Evolutionary conservation across 30 jellyfish, hydroid and myxozoan species (phyloP).

Genomic region (Aurelia aurita complex sp. Pacific): DNA sequence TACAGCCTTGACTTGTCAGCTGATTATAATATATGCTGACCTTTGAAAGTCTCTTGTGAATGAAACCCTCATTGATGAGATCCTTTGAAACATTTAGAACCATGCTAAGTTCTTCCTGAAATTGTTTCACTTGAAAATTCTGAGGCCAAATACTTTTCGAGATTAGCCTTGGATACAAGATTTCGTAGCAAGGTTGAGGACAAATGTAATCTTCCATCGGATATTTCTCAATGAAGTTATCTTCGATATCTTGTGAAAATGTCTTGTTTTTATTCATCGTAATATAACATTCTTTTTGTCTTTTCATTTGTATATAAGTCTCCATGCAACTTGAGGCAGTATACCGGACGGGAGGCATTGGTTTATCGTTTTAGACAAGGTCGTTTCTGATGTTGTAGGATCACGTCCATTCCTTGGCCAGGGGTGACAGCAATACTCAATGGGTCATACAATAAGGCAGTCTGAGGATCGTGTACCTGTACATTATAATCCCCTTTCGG

Average conservation of each 20-base stretch:
- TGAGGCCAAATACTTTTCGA: slow-evolving; percentile 39
- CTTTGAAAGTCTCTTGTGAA: slow-evolving; percentile 20
- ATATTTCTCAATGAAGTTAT: not conserved
- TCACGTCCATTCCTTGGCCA: slow-evolving; percentile 27
- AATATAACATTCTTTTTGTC: slow-evolving; percentile 11
- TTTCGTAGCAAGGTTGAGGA: slow-evolving; percentile 49
- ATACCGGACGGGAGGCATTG: slow-evolving; percentile 10
- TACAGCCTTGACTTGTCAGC: not conserved
- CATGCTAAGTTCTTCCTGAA: slow-evolving; percentile 19
- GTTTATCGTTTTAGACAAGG: slow-evolving; percentile 10
- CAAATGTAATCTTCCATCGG: slow-evolving; percentile 40
- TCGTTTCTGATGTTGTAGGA: slow-evolving; percentile 11
- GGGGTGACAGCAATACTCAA: slow-evolving; percentile 20
- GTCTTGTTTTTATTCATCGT: not conserved
- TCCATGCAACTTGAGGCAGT: slow-evolving; percentile 21
- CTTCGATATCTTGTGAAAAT: not conserved
- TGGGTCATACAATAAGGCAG: slow-evolving; percentile 4
- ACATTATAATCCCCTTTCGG: slow-evolving; percentile 16
- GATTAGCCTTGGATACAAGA: not conserved
- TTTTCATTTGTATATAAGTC: slow-evolving; percentile 25
- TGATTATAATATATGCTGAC: slow-evolving; percentile 31
- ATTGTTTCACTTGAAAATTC: not conserved
- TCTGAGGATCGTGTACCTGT: slow-evolving; percentile 35
- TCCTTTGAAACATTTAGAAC: not conserved
- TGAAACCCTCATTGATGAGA: not conserved